Conservation (phyloP, 2,888 invertebrate genomes). For the Nomada flava region DNA sequence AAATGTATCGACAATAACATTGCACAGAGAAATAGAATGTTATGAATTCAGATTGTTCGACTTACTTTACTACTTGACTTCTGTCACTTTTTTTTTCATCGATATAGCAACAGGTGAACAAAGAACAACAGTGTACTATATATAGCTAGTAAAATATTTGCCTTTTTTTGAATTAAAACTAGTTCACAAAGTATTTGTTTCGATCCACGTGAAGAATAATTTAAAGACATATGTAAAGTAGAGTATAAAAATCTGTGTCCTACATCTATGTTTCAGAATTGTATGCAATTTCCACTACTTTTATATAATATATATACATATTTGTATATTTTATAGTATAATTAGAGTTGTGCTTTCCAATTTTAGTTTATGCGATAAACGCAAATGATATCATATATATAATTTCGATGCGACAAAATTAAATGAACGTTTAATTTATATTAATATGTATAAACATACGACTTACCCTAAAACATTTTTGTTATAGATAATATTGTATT, state of each 20-base stretch:
- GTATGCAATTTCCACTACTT: background rate
- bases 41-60: constrained; percentile 71
- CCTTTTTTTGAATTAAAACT: constrained; percentile 3
- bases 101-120: constrained; percentile 87
- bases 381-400: no score
- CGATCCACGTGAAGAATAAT: background rate
- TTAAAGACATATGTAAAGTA: background rate
- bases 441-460: no score
- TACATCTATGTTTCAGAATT: background rate
- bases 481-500: constrained; percentile 86
- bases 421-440: no score
- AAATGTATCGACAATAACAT: constrained; percentile 57
- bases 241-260: background rate
- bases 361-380: no score
- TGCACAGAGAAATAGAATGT: constrained; percentile 67
- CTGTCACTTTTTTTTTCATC: constrained; percentile 86
- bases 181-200: background rate
- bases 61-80: constrained; percentile 83
- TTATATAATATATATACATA: background rate
- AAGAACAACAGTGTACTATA: constrained; percentile 39
- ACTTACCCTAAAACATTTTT: constrained; percentile 16
- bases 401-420: no score
- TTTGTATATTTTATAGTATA: background rate
- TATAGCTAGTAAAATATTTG: constrained; percentile 9
- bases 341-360: background rate